Conservation (phyloP, 2,797 vertebrate genomes). For the Phrynocephalus guinanensis region DNA sequence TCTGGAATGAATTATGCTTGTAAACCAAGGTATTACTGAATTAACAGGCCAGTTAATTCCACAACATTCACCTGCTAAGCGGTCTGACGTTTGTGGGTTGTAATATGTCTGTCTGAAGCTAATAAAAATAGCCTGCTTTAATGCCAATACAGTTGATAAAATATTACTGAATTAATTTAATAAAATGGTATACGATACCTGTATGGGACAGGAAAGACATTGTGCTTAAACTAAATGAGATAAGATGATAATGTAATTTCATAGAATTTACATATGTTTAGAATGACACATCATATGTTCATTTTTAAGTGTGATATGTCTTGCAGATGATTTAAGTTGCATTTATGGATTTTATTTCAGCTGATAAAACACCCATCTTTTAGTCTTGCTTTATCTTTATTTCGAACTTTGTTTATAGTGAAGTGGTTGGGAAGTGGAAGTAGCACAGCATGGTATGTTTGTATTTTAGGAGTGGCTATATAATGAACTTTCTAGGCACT, state of each 20-base stretch:
- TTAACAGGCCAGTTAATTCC: background rate
- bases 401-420: slow-evolving; percentile 8
- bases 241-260: background rate
- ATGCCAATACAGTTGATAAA: background rate
- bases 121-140: background rate
- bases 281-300: background rate
- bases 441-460: slow-evolving; percentile 28
- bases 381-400: background rate
- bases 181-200: background rate
- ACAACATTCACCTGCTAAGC: background rate
- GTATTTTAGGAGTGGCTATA: slow-evolving; percentile 3
- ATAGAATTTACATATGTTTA: background rate
- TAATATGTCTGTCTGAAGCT: background rate
- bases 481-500: background rate
- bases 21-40: background rate
- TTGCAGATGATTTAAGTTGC: background rate
- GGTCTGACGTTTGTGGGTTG: background rate
- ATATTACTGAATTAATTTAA: background rate
- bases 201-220: background rate
- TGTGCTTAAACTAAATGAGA: background rate
- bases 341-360: background rate
- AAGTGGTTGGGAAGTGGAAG: slow-evolving; percentile 21
- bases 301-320: background rate
- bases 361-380: background rate
- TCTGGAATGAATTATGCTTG: background rate